These are phyloP conservation scores for Pomacea maculata DNA, from an alignment of 1,140 invertebrate species.

Conservation along the genomic window DNA sequence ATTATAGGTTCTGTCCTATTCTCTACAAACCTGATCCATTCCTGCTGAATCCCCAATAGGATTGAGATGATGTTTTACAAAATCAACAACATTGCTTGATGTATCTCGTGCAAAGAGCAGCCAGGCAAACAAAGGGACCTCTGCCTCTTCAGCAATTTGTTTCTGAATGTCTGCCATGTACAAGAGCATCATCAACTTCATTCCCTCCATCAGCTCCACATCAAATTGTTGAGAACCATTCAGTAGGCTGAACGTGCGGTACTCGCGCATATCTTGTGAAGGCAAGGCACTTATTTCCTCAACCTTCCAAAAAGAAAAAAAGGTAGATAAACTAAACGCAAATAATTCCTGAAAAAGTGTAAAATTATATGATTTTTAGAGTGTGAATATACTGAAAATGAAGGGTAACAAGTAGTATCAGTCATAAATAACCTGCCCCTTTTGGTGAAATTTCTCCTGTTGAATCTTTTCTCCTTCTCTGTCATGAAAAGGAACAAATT, in stretches of 20 bases:
- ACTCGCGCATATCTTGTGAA: conserved; percentile 51
- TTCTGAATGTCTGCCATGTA: conserved; percentile 61
- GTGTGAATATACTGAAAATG: background rate
- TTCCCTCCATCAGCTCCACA: conserved; percentile 67
- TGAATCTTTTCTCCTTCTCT: background rate
- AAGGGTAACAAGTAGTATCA: background rate
- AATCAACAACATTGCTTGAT: conserved; percentile 61
- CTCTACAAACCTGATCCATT: conserved; percentile 65
- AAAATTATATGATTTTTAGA: background rate
- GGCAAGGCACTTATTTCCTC: conserved; percentile 53
- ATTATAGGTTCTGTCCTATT: too few relatives aligned
- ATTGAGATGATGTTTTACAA: conserved; percentile 68
- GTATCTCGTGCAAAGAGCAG: conserved; percentile 68
- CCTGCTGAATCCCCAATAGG: conserved; percentile 65
- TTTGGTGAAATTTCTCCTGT: background rate
- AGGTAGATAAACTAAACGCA: background rate
- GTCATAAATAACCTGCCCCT: background rate
- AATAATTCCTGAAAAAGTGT: background rate
- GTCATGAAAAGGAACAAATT: background rate
- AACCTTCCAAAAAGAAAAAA: conserved; percentile 36
- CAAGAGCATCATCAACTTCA: conserved; percentile 69
- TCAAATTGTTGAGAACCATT: conserved; percentile 65
- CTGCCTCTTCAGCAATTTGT: conserved; percentile 47
- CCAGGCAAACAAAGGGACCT: conserved; percentile 67
- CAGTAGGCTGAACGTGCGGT: conserved; percentile 58